Conservation (phyloP, 1,140 invertebrate genomes). For the Panulirus ornatus region DNA sequence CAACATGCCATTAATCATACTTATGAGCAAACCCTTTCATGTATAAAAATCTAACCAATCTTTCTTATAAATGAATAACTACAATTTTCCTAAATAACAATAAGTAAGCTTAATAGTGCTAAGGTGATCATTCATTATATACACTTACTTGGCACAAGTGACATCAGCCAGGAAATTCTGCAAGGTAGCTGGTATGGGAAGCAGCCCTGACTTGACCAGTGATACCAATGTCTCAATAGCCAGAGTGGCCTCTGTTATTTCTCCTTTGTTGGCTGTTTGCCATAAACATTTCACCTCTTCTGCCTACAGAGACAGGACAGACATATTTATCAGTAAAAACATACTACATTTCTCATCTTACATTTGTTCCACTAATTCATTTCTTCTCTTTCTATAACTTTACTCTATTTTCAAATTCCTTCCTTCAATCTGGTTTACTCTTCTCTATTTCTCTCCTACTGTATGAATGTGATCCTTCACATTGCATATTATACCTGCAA, state of each 20-base stretch:
- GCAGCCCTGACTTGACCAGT: slow-evolving; percentile 12
- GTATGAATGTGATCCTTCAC: background rate
- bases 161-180: slow-evolving; percentile 69
- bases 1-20: too few relatives aligned
- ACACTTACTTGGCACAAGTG: slow-evolving; percentile 60
- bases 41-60: too few relatives aligned
- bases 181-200: slow-evolving; percentile 56
- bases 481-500: background rate
- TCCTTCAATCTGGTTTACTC: background rate
- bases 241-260: slow-evolving; percentile 47
- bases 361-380: background rate
- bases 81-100: too few relatives aligned
- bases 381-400: background rate
- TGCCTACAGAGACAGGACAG: slow-evolving; percentile 12
- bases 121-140: too few relatives aligned
- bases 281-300: slow-evolving; percentile 66
- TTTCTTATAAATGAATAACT: too few relatives aligned
- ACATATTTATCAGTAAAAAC: background rate
- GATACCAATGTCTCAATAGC: slow-evolving; percentile 53
- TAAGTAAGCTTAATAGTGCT: too few relatives aligned
- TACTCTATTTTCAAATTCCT: background rate
- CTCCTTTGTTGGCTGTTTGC: slow-evolving; percentile 66
- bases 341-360: background rate
- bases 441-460: background rate
- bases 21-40: too few relatives aligned